Percentiles rank a stretch among this genome's conserved stretches.
Evolutionary conservation across 2,113 vertebrate species (phyloP).

Genomic region (Rhabdomys dilectus): DNA sequence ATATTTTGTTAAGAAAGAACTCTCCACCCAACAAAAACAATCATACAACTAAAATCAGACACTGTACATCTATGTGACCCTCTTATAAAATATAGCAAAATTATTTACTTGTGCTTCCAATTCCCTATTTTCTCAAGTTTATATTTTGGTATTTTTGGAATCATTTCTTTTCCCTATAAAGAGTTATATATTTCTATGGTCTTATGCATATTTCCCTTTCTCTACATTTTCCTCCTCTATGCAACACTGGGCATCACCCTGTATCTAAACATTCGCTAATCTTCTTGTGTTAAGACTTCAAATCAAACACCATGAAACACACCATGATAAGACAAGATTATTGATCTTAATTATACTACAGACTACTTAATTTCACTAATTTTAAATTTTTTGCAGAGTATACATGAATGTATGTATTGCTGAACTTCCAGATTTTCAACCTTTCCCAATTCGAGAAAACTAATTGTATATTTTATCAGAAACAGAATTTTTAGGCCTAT

Average conservation of each 20-base stretch:
- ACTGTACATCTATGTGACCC: neutral
- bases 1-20: too few relatives aligned
- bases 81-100: neutral
- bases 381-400: neutral
- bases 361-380: neutral
- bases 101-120: neutral
- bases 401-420: too few relatives aligned
- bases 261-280: neutral
- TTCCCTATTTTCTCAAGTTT: neutral
- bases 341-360: neutral
- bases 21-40: too few relatives aligned
- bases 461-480: too few relatives aligned
- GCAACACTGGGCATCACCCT: neutral
- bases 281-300: neutral
- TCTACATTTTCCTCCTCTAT: neutral
- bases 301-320: neutral
- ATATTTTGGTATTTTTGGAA: neutral
- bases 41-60: too few relatives aligned
- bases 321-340: too few relatives aligned
- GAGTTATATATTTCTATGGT: neutral
- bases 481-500: too few relatives aligned
- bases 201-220: fast-evolving
- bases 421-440: too few relatives aligned
- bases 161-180: neutral
- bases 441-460: too few relatives aligned